Evolutionary conservation across 2,797 vertebrate species (phyloP).

Genomic region (Phataginus tetradactyla): DNA sequence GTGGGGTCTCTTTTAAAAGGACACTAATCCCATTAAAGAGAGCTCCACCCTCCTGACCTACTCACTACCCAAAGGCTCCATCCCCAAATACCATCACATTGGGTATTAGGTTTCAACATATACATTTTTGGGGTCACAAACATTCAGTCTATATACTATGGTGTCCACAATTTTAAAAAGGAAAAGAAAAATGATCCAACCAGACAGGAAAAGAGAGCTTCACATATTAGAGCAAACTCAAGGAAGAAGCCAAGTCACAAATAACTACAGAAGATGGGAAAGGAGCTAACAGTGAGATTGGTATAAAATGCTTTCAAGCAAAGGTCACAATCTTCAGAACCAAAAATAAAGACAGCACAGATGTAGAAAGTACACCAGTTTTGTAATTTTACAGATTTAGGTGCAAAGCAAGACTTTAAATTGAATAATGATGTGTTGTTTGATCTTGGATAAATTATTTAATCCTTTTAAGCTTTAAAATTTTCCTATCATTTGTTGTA

Average conservation of each 20-base stretch:
- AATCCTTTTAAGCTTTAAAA: not conserved
- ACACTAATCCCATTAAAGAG: not conserved
- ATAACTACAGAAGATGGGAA: not conserved
- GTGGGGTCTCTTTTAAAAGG: not conserved
- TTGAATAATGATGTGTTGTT: not conserved
- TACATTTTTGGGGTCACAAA: not conserved
- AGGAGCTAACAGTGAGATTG: not conserved
- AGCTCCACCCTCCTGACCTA: not conserved
- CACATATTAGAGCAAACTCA: not conserved
- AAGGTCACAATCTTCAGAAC: not conserved
- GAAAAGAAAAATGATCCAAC: not conserved
- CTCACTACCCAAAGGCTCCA: not conserved
- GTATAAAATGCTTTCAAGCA: not conserved
- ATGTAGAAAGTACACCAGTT: not conserved
- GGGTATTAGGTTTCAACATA: not conserved
- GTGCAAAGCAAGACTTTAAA: not conserved
- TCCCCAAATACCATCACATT: not conserved
- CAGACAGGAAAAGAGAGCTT: not conserved
- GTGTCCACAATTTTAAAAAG: not conserved
- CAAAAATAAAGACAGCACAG: not conserved
- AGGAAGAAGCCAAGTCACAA: not conserved
- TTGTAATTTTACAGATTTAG: not conserved
- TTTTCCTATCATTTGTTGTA: not conserved
- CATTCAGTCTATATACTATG: not conserved
- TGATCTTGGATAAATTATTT: not conserved